These are phyloP conservation scores for Pangasius mekongensis DNA, from an alignment of 2,797 vertebrate genomes.

Conservation along the genomic window DNA sequence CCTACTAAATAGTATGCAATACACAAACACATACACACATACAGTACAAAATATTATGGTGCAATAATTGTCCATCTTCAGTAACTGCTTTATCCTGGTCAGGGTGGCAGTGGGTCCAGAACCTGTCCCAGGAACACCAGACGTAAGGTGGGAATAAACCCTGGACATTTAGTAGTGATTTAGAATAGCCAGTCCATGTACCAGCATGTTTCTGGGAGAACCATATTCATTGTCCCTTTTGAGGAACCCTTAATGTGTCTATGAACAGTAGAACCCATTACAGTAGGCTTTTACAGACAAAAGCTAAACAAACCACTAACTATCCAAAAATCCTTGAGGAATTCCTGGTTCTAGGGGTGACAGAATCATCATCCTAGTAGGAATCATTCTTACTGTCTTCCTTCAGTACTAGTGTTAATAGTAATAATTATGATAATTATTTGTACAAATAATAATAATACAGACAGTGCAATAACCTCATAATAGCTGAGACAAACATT, in stretches of 20 bases:
- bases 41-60: not conserved
- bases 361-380: not conserved
- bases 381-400: not conserved
- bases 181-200: not conserved
- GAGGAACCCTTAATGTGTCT: not conserved
- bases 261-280: not conserved
- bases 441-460: conserved; percentile 12
- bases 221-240: not conserved
- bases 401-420: not conserved
- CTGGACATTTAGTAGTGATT: not conserved
- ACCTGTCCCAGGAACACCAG: not conserved
- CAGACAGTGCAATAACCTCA: not conserved
- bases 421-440: not conserved
- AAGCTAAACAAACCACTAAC: not conserved
- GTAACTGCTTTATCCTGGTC: not conserved
- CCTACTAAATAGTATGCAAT: not conserved
- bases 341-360: too few relatives aligned
- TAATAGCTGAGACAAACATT: not conserved
- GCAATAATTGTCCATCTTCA: not conserved
- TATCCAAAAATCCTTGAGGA: not conserved
- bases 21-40: not conserved
- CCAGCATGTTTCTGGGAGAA: not conserved
- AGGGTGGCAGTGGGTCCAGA: not conserved
- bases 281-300: not conserved
- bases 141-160: not conserved